Conservation (phyloP, 2,888 invertebrate species). For the Agrilus mali region DNA sequence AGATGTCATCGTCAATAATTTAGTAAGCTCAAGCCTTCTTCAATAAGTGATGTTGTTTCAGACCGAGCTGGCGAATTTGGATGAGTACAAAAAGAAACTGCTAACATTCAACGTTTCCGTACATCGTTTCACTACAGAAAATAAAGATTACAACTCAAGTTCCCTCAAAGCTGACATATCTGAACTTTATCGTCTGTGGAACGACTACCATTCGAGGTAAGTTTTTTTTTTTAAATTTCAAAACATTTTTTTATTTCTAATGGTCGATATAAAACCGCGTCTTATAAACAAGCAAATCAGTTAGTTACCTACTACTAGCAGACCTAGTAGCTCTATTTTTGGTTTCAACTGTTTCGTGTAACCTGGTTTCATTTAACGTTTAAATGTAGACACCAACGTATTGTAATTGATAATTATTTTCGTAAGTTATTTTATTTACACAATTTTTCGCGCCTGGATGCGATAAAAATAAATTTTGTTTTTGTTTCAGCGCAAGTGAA, state of each 20-base stretch:
- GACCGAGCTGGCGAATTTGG: constrained; percentile 35
- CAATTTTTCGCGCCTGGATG: too few species aligned
- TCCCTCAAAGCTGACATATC: constrained; percentile 52
- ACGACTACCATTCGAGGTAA: constrained; percentile 58
- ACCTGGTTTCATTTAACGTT: too few species aligned
- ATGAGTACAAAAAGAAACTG: constrained; percentile 43
- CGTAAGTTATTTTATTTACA: too few species aligned
- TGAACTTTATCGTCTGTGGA: constrained; percentile 55
- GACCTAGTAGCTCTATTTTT: too few species aligned
- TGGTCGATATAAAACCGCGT: too few species aligned
- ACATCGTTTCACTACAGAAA: constrained; percentile 41
- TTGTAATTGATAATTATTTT: too few species aligned
- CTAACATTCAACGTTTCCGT: constrained; percentile 45
- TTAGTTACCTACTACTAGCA: too few species aligned
- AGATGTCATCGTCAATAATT: too few species aligned
- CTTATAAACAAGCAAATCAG: too few species aligned
- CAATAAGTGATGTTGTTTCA: constrained; percentile 34
- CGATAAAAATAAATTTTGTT: background rate
- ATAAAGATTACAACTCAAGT: constrained; percentile 31
- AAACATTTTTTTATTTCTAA: too few species aligned
- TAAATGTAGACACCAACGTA: too few species aligned
- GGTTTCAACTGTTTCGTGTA: too few species aligned
- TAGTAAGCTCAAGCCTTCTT: constrained; percentile 1
- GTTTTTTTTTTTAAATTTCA: constrained; percentile 17
- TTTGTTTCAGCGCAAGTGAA: constrained; percentile 50